Evolutionary conservation across 37 sponge, comb jelly and placozoan genomes (phyloP).

Genomic region (Bolinopsis microptera): DNA sequence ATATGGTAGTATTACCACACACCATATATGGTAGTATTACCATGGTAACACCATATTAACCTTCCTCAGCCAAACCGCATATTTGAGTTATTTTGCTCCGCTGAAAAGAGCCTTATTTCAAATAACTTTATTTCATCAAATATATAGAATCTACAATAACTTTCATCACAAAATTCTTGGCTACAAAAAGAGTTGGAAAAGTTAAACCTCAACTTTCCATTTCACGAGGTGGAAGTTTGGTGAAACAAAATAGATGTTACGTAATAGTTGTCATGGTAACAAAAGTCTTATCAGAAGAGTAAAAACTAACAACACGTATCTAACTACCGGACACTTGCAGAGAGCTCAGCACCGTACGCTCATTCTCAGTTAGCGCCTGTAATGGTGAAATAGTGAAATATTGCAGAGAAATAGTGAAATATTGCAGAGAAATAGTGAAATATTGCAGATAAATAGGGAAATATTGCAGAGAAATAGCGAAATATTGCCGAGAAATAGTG

Average conservation of each 20-base stretch:
- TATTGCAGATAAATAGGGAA: too few species aligned
- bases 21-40: too few species aligned
- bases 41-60: too few species aligned
- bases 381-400: too few species aligned
- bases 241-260: too few species aligned
- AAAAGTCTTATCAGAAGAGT: not conserved
- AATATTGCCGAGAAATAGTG: too few species aligned
- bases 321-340: constrained; percentile 27
- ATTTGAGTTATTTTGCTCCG: not conserved
- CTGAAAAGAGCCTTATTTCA: not conserved
- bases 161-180: not conserved
- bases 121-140: not conserved
- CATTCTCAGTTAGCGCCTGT: constrained; percentile 20
- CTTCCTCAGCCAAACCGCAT: not conserved
- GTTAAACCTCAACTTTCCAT: not conserved
- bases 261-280: too few species aligned
- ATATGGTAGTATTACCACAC: too few species aligned
- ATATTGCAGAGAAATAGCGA: too few species aligned
- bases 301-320: not conserved
- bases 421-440: too few species aligned
- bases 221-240: not conserved
- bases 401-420: too few species aligned
- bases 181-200: not conserved
- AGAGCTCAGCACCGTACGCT: not conserved
- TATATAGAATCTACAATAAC: not conserved